These are phyloP conservation scores for Lycia hirtaria DNA, from an alignment of 2,888 invertebrate species.

Conservation along the genomic window DNA sequence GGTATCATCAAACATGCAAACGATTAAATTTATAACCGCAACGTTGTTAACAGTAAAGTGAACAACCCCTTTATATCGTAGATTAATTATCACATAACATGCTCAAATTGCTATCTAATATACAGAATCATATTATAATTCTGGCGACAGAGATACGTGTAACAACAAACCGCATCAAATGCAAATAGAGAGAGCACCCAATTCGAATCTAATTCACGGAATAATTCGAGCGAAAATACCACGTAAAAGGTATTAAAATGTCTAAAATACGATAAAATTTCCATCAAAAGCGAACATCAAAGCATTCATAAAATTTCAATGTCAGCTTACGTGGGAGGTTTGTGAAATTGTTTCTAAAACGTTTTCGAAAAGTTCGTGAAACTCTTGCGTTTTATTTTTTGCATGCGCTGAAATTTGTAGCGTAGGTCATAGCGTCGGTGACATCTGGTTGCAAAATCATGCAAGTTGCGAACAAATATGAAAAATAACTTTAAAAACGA, in stretches of 20 bases:
- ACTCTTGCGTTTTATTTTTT: slow-evolving; percentile 8
- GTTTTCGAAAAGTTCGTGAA: slow-evolving; percentile 26
- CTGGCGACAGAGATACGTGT: slow-evolving; percentile 3
- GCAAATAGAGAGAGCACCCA: slow-evolving; percentile 2
- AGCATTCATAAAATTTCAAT: slow-evolving; percentile 39
- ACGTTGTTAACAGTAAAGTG: background rate
- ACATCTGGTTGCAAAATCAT: too few relatives aligned
- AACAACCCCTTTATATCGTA: background rate
- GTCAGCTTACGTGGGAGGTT: slow-evolving; percentile 21
- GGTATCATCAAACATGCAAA: background rate
- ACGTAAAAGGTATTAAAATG: slow-evolving; percentile 24
- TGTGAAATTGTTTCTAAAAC: slow-evolving; percentile 25
- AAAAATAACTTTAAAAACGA: too few relatives aligned
- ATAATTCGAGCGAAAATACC: slow-evolving; percentile 14
- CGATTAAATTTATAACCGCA: background rate
- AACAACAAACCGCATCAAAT: slow-evolving; percentile 6
- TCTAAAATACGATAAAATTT: slow-evolving; percentile 28
- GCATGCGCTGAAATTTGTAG: background rate
- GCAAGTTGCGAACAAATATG: too few relatives aligned
- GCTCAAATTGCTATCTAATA: background rate
- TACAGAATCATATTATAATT: background rate
- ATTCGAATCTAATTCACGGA: slow-evolving; percentile 18
- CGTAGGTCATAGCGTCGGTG: background rate
- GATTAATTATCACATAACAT: slow-evolving; percentile 1
- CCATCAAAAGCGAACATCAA: slow-evolving; percentile 31